Base-by-base conservation (phyloP, 2,888 invertebrate genomes). In the Chrysomela aeneicollis region DNA sequence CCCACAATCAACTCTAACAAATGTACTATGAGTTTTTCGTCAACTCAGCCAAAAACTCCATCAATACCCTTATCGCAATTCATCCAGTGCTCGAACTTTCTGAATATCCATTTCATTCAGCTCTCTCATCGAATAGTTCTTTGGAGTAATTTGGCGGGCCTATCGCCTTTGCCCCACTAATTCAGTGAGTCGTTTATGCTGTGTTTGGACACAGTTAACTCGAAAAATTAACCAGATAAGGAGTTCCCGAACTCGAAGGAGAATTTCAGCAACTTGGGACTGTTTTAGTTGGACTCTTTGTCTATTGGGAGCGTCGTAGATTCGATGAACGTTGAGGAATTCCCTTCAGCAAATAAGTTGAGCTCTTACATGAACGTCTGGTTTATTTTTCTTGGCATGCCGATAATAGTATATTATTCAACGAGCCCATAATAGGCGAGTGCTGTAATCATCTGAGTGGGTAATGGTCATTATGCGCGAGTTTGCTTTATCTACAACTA, bases 181-280 rank as follows among this genome's bases (percentile, higher is more conserved):
- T 42, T 42, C 3, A 15, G 2, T 4, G 10, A 4, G 42, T 1
- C 21, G 9, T 21, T 15, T 21, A 12, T 21, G 55, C 37, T 49
- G 21, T 22, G 19, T 49, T 46, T 55, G 12, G 22, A 15, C 26
- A 55, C 17, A 37, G 37, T n/a, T 22, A 37, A 54, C 63, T 57
- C 64, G 65, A 68, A 62, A 64, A 66, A 70, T 68, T 64, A 64
- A 50, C 53, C 51, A 69, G 67, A 69, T 69, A 67, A 67, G 60
- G 53, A 50, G 49, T 54, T 61, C 17, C n/a, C 59, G 65, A 62
- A 42, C 42, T 42, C 42, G n/a, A 15, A 12, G 15, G 4, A 42
- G 42, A 12, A 42, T 15, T n/a, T 15, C 42, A 42, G 42, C 10
- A 10, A 3, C 15, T n/a, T 4, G 4, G n/a, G 42, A 15, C 42